phyloP scores from a whole-genome alignment of 2,113 vertebrate genomes.

The Panthera tigris region DNA sequence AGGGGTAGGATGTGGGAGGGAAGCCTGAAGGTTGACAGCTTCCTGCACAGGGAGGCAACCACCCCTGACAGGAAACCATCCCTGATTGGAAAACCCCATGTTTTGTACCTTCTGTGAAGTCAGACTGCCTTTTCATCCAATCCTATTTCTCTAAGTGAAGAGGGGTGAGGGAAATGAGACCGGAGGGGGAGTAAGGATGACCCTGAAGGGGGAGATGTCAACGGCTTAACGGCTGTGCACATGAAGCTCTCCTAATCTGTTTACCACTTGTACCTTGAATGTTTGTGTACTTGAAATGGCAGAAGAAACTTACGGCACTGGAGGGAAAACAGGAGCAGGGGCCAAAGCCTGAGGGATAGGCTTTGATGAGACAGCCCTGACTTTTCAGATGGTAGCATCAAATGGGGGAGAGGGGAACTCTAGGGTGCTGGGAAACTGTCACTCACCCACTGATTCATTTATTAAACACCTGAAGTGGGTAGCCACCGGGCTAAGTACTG shows the following conservation, averaged over 20 bases:
- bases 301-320: background rate
- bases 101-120: background rate
- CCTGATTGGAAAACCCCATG: background rate
- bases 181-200: background rate
- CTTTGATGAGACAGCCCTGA: background rate
- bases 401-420: background rate
- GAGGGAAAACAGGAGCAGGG: background rate
- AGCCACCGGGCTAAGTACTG: background rate
- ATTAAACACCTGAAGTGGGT: background rate
- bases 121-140: background rate
- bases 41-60: background rate
- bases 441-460: background rate
- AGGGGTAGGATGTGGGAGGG: fast-evolving
- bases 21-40: fast-evolving
- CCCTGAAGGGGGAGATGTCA: background rate
- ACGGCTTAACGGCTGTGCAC: no score
- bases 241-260: background rate
- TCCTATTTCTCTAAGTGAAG: background rate
- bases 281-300: background rate
- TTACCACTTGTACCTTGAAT: background rate
- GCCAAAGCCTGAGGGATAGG: background rate
- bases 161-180: background rate
- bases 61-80: background rate
- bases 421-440: background rate
- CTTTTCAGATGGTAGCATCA: background rate